Evolutionary conservation across 2,888 invertebrate genomes (phyloP), one percentile per base, ranked within the genome.

Genomic region (Clistopyga incitator): DNA sequence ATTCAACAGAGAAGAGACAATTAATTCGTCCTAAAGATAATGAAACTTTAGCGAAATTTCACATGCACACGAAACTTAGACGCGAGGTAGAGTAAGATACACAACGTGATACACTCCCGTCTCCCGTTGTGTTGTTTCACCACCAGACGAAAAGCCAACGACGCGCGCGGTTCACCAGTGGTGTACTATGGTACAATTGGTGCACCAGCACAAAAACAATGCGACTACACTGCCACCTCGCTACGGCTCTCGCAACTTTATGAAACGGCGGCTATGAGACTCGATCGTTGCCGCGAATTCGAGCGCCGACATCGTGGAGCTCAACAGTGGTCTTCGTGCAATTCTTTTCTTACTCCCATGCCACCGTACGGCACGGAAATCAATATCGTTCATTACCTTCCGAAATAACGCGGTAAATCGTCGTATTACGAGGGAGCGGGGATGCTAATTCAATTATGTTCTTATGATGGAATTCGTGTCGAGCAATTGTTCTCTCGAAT

Each of bases 171-270:
- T 47, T 4, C 67, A 67, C 47, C 67, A 42, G 45, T 25, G 23
- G n/a, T 68, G 47, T 52, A 52, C 50, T 68, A 45, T 29, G 50
- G 68, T 47, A 47, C 42, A 50, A 50, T 61, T 47, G 50, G 75
- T 61, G 59, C 64, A 70, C 54, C 76, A 76, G 79, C 85, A 89
- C 87, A 88, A 90, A 90, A 90, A 90, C 90, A 90, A 89, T 89
- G 87, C 90, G 90, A 90, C 83, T 83, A 86, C 82, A 75, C 84
- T 85, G 90, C 90, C 89, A 90, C 87, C 90, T 90, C 6, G 52
- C 54, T 10, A 88, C 54, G 78, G 72, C 74, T 88, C 79, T 64
- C 80, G 68, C 86, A 88, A 89, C 89, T 88, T 88, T 83, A 81
- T 77, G 80, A 70, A 79, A 70, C 59, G 25, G 20, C 20, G 56